Percentiles rank a stretch among this genome's conserved stretches.
phyloP scores from a whole-genome alignment of 2,113 vertebrate species.

The Phocoena phocoena region DNA sequence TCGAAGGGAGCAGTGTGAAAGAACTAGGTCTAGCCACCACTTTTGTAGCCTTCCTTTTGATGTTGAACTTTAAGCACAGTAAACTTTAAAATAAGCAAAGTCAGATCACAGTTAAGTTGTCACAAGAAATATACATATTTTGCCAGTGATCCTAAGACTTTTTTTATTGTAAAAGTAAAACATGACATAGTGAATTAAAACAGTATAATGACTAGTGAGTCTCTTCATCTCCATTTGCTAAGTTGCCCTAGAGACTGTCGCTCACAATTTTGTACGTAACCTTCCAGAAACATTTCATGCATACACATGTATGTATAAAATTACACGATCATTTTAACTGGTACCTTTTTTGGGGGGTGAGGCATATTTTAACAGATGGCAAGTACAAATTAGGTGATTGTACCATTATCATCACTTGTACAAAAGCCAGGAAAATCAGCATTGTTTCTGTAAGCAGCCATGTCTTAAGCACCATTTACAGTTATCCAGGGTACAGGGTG shows the following conservation, averaged over 20 bases:
- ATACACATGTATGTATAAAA: not conserved
- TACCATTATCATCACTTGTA: not conserved
- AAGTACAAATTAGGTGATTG: slow-evolving; percentile 53
- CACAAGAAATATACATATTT: not conserved
- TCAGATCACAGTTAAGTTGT: not conserved
- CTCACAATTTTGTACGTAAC: not conserved
- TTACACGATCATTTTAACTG: not conserved
- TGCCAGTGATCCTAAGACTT: not conserved
- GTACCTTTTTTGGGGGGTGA: not conserved
- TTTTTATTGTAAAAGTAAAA: slow-evolving; percentile 20
- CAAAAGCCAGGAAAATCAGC: slow-evolving; percentile 36
- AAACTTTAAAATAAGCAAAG: slow-evolving; percentile 11
- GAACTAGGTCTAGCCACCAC: not conserved
- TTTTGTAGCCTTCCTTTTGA: not conserved
- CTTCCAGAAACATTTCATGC: not conserved
- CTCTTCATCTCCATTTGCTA: not conserved
- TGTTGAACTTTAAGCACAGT: slow-evolving; percentile 9
- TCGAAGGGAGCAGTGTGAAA: not conserved
- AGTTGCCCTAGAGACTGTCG: not conserved
- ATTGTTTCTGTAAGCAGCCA: not conserved
- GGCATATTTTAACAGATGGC: slow-evolving; percentile 8
- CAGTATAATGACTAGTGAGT: not conserved
- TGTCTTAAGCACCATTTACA: not conserved
- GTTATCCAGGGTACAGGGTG: not conserved
- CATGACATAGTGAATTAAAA: not conserved